Base-by-base conservation (phyloP, 1,140 invertebrate genomes). In the Euwallacea similis region DNA sequence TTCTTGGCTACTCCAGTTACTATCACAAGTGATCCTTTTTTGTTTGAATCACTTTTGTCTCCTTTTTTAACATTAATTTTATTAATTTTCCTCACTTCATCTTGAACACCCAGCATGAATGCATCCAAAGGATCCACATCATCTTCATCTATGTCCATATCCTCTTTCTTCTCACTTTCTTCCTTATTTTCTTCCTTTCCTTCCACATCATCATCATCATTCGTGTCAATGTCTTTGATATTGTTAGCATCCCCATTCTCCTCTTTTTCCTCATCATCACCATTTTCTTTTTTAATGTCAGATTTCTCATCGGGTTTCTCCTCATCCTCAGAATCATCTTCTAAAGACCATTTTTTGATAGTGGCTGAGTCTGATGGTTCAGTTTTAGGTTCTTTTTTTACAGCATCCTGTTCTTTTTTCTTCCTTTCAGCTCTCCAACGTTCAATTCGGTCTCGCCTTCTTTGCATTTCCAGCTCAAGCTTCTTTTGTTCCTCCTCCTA, bases 381-480 rank as follows among this genome's bases (percentile, higher is more conserved):
- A 74, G 87, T 84, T 73, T 88, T 85, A 8, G 86, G 86, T 74
- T 93, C 91, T 77, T 91, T 91, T 77, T 93, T 93, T 2, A 88
- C 89, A 42, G 87, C 86, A 79, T 94, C 92, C 9, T 92, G 75
- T 79, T 95, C 92, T 79, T 92, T 93, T 69, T 92, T 90, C 79
- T 96, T 96, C 9, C 94, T 87, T 77, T 95, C 93, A 3, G 91
- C 90, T 72, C 95, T 84, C 94, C 95, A 97, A 71, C 94, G 87
- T 83, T 98, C 96, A 66, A 97, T 96, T 42, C 94, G 87, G 79
- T 99, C 96, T 33, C 96, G 83, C 43, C 97, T 86, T 82, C 97
- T 98, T 79, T 96, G 94, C 96, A 98, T 99, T 85, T 98, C 96
- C 13, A 92, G 83, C 80, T 99, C 97, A 11, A 99, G 82, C 46